These are phyloP conservation scores for Suricata suricatta DNA, from an alignment of 2,113 vertebrate species.

Conservation along the genomic window DNA sequence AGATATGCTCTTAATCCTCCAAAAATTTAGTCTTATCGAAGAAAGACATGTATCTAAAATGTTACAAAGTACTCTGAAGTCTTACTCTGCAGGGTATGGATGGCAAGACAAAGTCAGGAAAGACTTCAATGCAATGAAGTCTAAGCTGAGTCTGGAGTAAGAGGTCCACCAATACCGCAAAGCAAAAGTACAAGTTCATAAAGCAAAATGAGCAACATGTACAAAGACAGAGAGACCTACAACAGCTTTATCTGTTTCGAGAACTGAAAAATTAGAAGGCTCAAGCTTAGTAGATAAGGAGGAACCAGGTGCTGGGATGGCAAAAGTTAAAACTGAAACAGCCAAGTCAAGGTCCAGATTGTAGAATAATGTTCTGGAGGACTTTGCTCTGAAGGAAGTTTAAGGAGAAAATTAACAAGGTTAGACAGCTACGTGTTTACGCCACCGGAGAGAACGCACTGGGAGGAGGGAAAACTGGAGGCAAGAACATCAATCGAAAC, in stretches of 20 bases:
- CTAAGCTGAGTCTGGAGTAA: not conserved
- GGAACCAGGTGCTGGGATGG: not conserved
- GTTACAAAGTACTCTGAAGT: not conserved
- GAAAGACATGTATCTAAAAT: not conserved
- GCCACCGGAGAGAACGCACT: not conserved
- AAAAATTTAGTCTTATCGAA: not conserved
- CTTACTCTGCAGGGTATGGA: not conserved
- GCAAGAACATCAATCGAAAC: not conserved
- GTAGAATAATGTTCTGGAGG: not conserved
- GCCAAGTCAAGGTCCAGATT: not conserved
- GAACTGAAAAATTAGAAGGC: not conserved
- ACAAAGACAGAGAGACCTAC: not conserved
- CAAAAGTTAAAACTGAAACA: not conserved
- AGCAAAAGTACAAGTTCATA: not conserved
- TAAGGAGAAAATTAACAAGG: slow-evolving; percentile 45
- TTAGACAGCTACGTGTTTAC: not conserved
- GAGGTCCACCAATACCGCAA: not conserved
- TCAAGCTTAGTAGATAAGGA: not conserved
- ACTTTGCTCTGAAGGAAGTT: slow-evolving; percentile 12
- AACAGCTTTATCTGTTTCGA: not conserved
- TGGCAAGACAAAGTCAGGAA: not conserved
- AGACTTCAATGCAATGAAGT: not conserved
- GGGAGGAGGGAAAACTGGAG: not conserved
- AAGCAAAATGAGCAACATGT: not conserved
- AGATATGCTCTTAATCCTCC: not conserved